Conservation (phyloP, 2,113 vertebrate genomes). For the Dascyllus trimaculatus region DNA sequence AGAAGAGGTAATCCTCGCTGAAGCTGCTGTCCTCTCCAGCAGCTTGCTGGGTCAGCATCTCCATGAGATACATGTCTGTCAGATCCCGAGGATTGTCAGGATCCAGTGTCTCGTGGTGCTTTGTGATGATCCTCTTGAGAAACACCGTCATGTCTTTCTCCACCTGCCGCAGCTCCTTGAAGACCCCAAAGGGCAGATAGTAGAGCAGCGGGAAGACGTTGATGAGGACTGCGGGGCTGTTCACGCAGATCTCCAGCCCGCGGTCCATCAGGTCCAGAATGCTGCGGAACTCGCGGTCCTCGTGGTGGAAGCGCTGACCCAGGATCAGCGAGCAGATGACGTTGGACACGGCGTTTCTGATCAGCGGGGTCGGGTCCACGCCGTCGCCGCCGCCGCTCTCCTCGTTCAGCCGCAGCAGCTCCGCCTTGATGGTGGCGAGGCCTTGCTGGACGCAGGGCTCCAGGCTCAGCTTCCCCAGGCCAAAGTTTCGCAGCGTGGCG, state of each 20-base stretch:
- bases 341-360: slow-evolving; percentile 92
- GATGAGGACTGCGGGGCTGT: slow-evolving; percentile 87
- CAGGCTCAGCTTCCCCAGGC: slow-evolving; percentile 91
- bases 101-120: slow-evolving; percentile 89
- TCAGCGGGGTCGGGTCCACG: slow-evolving; percentile 85
- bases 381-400: slow-evolving; percentile 47
- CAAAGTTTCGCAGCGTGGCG: slow-evolving; percentile 90
- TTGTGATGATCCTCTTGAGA: slow-evolving; percentile 90
- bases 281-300: slow-evolving; percentile 88
- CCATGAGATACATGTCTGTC: slow-evolving; percentile 95
- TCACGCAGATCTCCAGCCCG: slow-evolving; percentile 88
- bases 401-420: slow-evolving; percentile 84
- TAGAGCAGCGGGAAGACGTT: slow-evolving; percentile 93
- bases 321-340: slow-evolving; percentile 94
- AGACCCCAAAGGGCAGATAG: slow-evolving; percentile 92
- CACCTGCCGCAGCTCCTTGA: slow-evolving; percentile 89
- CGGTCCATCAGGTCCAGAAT: slow-evolving; percentile 91
- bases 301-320: slow-evolving; percentile 90
- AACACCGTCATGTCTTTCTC: slow-evolving; percentile 91
- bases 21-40: slow-evolving; percentile 87
- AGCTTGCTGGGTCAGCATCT: slow-evolving; percentile 81
- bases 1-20: slow-evolving; percentile 94
- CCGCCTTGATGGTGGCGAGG: slow-evolving; percentile 87
- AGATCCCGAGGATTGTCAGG: slow-evolving; percentile 90
- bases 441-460: slow-evolving; percentile 93